Evolutionary conservation across 2,888 invertebrate genomes (phyloP).

Genomic region (Phlogophora meticulosa): DNA sequence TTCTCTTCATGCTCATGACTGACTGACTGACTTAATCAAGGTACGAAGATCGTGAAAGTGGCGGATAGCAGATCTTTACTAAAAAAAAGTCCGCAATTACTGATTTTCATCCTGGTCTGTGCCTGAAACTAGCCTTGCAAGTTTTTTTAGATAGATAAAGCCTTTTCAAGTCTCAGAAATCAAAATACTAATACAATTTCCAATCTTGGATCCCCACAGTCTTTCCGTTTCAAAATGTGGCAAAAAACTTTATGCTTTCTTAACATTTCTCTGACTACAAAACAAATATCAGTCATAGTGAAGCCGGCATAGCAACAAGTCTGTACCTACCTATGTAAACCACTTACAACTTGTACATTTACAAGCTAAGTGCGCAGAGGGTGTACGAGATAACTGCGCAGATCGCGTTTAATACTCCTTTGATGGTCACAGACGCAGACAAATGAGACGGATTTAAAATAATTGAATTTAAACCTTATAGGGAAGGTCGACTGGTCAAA

Average conservation of each 20-base stretch:
- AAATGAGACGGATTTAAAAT: slow-evolving; percentile 48
- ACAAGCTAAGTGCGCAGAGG: slow-evolving; percentile 59
- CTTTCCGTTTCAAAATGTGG: not conserved
- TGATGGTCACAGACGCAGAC: slow-evolving; percentile 56
- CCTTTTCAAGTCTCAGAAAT: slow-evolving; percentile 1
- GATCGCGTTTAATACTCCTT: slow-evolving; percentile 63
- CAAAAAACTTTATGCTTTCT: not conserved
- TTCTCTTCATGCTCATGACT: not conserved
- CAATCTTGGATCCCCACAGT: not conserved
- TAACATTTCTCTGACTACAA: not conserved
- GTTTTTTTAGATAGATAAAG: no score
- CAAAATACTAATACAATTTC: not conserved
- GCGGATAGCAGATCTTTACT: not conserved
- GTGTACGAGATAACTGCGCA: slow-evolving; percentile 58
- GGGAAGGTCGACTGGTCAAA: slow-evolving; percentile 53
- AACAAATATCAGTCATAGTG: slow-evolving; percentile 9
- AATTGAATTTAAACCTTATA: slow-evolving; percentile 59
- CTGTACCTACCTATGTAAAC: slow-evolving; percentile 36
- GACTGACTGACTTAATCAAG: not conserved
- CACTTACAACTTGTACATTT: slow-evolving; percentile 53
- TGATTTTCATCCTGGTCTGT: no score
- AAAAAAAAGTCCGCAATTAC: no score
- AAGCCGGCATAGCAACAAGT: slow-evolving; percentile 42
- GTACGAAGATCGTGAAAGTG: not conserved
- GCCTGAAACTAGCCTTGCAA: no score